A percentile compares a stretch with the other conserved stretches of the same genome.
Conservation (phyloP, 2,888 invertebrate species). For the Gisinianus flammeolus region DNA sequence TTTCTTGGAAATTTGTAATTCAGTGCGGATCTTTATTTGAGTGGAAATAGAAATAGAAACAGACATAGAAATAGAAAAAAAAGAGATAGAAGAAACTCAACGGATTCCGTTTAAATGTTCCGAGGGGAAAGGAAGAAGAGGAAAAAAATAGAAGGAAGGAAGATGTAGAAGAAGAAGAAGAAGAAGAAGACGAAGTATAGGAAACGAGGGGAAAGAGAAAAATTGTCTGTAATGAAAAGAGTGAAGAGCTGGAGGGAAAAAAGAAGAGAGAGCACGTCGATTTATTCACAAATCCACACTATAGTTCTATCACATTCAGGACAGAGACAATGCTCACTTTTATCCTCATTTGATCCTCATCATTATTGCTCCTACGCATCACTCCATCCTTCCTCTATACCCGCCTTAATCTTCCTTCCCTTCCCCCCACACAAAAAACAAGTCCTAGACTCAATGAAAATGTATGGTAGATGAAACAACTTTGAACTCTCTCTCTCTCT, state of each 20-base stretch:
- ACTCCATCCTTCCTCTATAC: slow-evolving; percentile 11
- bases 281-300: slow-evolving; percentile 37
- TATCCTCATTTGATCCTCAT: slow-evolving; percentile 46
- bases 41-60: too few species aligned
- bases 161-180: not conserved
- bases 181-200: not conserved
- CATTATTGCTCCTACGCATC: slow-evolving; percentile 40
- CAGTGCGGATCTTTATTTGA: not conserved
- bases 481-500: slow-evolving; percentile 8
- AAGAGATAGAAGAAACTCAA: not conserved
- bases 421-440: too few species aligned
- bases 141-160: not conserved
- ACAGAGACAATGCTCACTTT: slow-evolving; percentile 36
- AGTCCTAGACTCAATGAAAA: slow-evolving; percentile 33
- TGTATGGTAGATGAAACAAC: slow-evolving; percentile 20
- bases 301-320: not conserved
- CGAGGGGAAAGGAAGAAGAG: not conserved
- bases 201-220: slow-evolving; percentile 30
- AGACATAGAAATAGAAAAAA: not conserved
- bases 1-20: not conserved
- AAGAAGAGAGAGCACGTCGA: slow-evolving; percentile 23
- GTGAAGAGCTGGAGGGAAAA: not conserved
- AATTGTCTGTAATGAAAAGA: slow-evolving; percentile 35
- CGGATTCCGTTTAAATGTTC: slow-evolving; percentile 35
- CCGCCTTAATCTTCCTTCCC: slow-evolving; percentile 40